Evolutionary conservation across 2,888 invertebrate genomes (phyloP).

Genomic region (Chalcosyrphus nemorum): DNA sequence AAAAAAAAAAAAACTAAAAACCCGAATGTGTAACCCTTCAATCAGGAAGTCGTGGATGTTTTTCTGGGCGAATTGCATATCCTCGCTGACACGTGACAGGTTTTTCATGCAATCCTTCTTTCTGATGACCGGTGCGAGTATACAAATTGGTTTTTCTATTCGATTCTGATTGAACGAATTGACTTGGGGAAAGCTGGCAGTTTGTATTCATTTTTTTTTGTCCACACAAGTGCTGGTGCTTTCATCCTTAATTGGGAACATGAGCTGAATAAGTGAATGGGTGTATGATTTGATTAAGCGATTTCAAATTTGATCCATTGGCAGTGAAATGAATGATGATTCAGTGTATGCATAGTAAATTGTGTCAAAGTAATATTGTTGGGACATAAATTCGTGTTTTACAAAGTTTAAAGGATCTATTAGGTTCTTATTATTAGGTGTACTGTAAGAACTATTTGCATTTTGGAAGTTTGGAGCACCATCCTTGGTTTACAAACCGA

Average conservation of each 20-base stretch:
- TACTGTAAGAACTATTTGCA: too few species aligned
- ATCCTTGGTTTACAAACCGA: too few species aligned
- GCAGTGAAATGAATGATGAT: too few species aligned
- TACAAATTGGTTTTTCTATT: constrained; percentile 11
- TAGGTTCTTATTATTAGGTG: too few species aligned
- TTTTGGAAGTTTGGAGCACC: too few species aligned
- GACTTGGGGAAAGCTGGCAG: neutral
- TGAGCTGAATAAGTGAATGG: neutral
- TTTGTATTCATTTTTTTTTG: neutral
- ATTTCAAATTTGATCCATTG: too few species aligned
- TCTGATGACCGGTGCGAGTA: neutral
- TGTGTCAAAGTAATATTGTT: too few species aligned
- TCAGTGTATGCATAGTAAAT: too few species aligned
- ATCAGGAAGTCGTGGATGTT: constrained; percentile 31
- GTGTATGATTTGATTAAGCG: neutral
- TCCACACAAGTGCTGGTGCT: neutral
- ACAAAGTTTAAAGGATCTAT: too few species aligned
- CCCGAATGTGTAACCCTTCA: constrained; percentile 17
- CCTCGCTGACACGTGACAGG: constrained; percentile 13
- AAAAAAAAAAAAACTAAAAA: neutral
- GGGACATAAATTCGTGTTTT: too few species aligned
- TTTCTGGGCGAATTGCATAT: constrained; percentile 8
- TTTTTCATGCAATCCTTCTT: neutral
- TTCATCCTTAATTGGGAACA: neutral
- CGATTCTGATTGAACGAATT: constrained; percentile 3